Conservation (phyloP, 2,797 vertebrate genomes). For the Bradypus variegatus region DNA sequence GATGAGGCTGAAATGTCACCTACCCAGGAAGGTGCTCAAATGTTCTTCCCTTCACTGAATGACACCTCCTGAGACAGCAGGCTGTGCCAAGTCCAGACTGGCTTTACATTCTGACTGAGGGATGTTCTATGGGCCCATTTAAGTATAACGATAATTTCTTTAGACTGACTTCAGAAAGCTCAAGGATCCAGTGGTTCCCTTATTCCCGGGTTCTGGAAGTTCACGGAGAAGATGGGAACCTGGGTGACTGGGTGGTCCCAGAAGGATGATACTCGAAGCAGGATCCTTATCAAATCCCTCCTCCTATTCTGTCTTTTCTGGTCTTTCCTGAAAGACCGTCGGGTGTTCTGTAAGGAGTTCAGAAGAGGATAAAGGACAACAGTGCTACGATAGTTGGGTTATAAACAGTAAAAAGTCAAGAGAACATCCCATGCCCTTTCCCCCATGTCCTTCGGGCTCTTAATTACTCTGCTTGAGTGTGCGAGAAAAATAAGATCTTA, state of each 20-base stretch:
- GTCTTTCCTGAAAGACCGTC: not conserved
- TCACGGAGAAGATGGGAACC: not conserved
- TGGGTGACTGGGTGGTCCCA: not conserved
- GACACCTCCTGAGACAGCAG: not conserved
- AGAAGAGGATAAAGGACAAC: not conserved
- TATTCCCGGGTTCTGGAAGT: not conserved
- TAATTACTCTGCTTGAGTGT: not conserved
- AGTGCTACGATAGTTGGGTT: not conserved
- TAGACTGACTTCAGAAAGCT: not conserved
- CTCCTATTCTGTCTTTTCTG: not conserved
- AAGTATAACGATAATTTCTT: not conserved
- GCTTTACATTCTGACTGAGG: slow-evolving; percentile 3
- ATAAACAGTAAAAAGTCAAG: slow-evolving; percentile 18
- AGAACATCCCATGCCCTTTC: not conserved
- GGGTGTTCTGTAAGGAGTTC: not conserved
- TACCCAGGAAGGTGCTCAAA: not conserved
- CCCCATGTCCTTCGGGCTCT: not conserved
- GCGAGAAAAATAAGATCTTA: slow-evolving; percentile 25
- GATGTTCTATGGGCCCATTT: not conserved
- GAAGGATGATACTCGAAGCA: not conserved
- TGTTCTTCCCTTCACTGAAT: not conserved
- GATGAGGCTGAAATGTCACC: not conserved
- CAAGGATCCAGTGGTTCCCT: not conserved
- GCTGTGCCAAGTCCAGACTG: not conserved
- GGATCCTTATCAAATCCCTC: not conserved